Conservation (phyloP, 2,113 vertebrate genomes). For the Opisthocomus hoazin region DNA sequence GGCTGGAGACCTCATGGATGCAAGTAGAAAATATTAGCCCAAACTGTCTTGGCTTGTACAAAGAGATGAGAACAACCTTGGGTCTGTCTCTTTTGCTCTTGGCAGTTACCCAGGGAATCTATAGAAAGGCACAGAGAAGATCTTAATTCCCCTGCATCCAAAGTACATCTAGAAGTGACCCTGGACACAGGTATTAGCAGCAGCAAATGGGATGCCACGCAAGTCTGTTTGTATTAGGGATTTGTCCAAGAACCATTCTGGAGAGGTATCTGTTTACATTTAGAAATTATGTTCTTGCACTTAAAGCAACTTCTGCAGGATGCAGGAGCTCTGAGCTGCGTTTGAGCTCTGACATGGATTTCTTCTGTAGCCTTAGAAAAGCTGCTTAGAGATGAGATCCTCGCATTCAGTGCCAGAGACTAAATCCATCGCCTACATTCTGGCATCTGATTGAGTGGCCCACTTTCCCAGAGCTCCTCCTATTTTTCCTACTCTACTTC, state of each 20-base stretch:
- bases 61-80: constrained; percentile 12
- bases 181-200: background rate
- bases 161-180: background rate
- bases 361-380: background rate
- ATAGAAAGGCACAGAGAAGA: background rate
- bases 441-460: background rate
- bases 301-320: background rate
- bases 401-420: background rate
- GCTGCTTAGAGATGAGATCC: background rate
- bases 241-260: background rate
- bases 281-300: background rate
- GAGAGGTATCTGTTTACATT: background rate
- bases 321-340: background rate
- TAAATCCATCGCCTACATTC: background rate
- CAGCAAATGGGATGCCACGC: background rate
- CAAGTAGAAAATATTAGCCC: background rate
- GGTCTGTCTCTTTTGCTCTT: background rate
- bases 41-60: background rate
- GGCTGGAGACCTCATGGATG: background rate
- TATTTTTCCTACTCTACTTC: background rate
- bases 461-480: background rate
- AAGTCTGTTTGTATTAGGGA: background rate
- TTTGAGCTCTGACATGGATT: background rate
- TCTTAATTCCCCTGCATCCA: background rate
- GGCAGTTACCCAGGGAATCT: constrained; percentile 15